A percentile compares a stretch with the other conserved stretches of the same genome.
These are phyloP conservation scores for Oligia fasciuncula DNA, from an alignment of 2,888 invertebrate species.

Conservation along the genomic window DNA sequence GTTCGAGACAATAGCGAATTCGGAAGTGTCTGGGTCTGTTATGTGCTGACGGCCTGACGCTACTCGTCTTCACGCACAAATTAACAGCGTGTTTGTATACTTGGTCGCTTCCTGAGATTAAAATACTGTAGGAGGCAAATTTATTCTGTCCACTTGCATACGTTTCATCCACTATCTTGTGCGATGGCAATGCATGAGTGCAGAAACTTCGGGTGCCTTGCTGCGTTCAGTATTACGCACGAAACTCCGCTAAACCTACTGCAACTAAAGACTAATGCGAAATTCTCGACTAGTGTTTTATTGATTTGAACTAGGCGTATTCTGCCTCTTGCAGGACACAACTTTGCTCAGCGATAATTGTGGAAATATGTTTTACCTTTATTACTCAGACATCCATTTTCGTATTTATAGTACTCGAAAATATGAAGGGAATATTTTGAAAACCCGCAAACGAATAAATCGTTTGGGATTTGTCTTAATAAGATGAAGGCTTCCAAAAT, in stretches of 20 bases:
- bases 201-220: background rate
- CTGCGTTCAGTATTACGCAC: background rate
- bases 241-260: background rate
- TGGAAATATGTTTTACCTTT: slow-evolving; percentile 1
- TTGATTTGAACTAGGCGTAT: background rate
- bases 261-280: background rate
- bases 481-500: background rate
- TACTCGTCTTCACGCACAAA: background rate
- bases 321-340: background rate
- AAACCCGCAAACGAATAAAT: background rate
- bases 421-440: background rate
- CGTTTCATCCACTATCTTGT: background rate
- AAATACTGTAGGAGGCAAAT: background rate
- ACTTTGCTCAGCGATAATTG: slow-evolving; percentile 10
- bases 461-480: background rate
- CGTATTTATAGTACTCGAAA: background rate
- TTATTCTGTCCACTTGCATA: background rate
- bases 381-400: background rate
- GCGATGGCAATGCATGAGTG: background rate
- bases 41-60: background rate
- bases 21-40: background rate
- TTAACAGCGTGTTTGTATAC: background rate
- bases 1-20: background rate
- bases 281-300: background rate
- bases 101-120: background rate